Conservation (phyloP, 2,888 invertebrate genomes). For the Drepanosiphum platanoidis region DNA sequence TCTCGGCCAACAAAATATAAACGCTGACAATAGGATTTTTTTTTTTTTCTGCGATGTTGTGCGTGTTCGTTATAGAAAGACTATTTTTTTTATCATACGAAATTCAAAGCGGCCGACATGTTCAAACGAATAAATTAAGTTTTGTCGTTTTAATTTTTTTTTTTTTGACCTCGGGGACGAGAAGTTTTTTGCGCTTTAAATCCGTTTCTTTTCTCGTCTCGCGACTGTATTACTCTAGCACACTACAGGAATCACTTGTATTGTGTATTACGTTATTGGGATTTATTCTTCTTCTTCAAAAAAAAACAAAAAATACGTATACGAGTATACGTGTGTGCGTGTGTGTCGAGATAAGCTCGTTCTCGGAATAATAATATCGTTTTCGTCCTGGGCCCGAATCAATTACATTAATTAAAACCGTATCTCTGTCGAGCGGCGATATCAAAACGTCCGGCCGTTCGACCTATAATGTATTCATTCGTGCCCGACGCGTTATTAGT, state of each 20-base stretch:
- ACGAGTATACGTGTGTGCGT: too few relatives aligned
- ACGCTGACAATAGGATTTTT: conserved; percentile 46
- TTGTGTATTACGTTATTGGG: too few relatives aligned
- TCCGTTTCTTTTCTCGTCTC: not conserved
- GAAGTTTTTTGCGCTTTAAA: not conserved
- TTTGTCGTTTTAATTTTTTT: conserved; percentile 30
- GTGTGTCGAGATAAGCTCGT: not conserved
- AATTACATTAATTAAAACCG: conserved; percentile 4
- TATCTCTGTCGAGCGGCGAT: not conserved
- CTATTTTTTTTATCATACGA: conserved; percentile 33
- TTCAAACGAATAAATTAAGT: conserved; percentile 47
- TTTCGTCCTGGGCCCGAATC: not conserved
- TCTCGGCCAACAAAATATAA: conserved; percentile 48
- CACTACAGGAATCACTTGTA: not conserved
- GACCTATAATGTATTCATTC: not conserved
- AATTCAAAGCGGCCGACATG: conserved; percentile 40
- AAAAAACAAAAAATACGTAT: too few relatives aligned
- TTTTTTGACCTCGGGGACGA: not conserved
- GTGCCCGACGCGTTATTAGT: not conserved
- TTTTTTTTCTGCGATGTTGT: not conserved
- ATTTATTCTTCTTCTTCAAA: not conserved
- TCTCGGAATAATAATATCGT: not conserved
- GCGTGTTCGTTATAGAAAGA: conserved; percentile 19
- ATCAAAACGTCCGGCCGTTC: not conserved
- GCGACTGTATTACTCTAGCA: not conserved